Percentiles rank a stretch among this genome's conserved stretches.
Conservation (phyloP, 2,888 invertebrate species). For the Mythimna impura region DNA sequence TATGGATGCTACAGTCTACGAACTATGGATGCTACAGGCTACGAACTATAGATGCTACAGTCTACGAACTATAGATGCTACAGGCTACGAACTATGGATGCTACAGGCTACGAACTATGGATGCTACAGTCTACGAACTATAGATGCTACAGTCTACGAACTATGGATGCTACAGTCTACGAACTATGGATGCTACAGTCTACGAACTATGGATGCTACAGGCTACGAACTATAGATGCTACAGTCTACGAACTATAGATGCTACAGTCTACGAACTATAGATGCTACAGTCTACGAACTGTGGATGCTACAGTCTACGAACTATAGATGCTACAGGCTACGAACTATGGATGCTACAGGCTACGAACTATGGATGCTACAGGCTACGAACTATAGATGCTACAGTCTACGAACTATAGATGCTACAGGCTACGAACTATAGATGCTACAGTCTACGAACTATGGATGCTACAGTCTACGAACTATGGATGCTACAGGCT, state of each 20-base stretch:
- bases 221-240: not conserved
- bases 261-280: constrained; percentile 5
- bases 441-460: not conserved
- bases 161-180: constrained; percentile 4
- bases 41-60: not conserved
- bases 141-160: constrained; percentile 1
- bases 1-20: too few species aligned
- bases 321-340: too few species aligned
- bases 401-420: constrained; percentile 3
- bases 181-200: too few species aligned
- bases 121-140: not conserved
- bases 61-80: constrained; percentile 6
- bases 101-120: not conserved
- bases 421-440: constrained; percentile 10
- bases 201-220: constrained; percentile 4
- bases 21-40: not conserved
- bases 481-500: not conserved
- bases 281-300: not conserved
- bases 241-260: not conserved
- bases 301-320: not conserved
- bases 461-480: not conserved
- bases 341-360: too few species aligned
- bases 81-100: not conserved
- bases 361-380: not conserved
- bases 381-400: not conserved